Percentiles rank a stretch among this genome's conserved stretches.
Conservation (phyloP, 1,140 invertebrate species). For the Heliconius congener region DNA sequence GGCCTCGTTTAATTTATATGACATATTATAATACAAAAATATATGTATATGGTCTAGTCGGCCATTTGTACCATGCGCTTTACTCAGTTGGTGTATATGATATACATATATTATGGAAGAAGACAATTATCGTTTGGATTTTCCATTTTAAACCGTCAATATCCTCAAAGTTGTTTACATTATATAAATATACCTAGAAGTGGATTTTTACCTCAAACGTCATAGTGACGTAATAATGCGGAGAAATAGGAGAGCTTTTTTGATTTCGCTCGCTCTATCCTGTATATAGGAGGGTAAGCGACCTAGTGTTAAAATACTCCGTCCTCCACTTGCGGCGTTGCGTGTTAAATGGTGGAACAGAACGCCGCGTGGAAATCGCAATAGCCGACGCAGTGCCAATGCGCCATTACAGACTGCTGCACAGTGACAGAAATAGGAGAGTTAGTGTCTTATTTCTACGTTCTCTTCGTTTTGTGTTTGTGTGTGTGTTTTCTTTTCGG, state of each 20-base stretch:
- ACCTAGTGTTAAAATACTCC: too few species aligned
- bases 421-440: too few species aligned
- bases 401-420: too few species aligned
- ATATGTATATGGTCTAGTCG: not conserved
- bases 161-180: slow-evolving; percentile 1
- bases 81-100: not conserved
- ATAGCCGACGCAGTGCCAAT: too few species aligned
- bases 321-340: too few species aligned
- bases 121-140: not conserved
- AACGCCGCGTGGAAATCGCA: too few species aligned
- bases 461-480: not conserved
- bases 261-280: too few species aligned
- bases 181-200: not conserved
- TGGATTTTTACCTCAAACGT: not conserved
- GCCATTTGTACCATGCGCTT: not conserved
- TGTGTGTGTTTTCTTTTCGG: not conserved
- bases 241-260: too few species aligned
- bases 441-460: not conserved
- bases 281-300: too few species aligned
- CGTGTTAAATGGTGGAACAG: too few species aligned
- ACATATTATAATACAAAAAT: not conserved
- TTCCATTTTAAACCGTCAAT: not conserved
- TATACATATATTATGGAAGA: not conserved
- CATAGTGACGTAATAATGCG: not conserved
- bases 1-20: too few species aligned